phyloP scores from a whole-genome alignment of 1,140 invertebrate species.

The Condylostylus longicornis region DNA sequence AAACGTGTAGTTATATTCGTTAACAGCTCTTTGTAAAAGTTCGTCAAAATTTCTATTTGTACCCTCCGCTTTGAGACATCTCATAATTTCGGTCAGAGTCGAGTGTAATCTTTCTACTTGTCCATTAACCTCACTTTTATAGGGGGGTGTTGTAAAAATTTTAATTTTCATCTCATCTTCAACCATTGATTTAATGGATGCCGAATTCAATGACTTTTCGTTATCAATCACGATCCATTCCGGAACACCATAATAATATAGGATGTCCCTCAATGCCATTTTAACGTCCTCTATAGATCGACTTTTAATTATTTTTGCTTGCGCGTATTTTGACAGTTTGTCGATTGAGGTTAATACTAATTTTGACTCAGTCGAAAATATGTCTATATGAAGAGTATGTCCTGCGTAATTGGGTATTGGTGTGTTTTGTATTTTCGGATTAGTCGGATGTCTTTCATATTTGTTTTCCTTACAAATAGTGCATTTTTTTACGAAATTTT shows the following conservation, averaged over 20 bases:
- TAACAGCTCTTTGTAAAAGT: constrained; percentile 5
- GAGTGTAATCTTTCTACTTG: constrained; percentile 10
- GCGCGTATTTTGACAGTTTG: constrained; percentile 10
- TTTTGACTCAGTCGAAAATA: neutral
- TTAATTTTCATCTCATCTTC: constrained; percentile 7
- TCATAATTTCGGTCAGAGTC: constrained; percentile 8
- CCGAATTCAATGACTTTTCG: constrained; percentile 9
- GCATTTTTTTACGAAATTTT: constrained; percentile 1
- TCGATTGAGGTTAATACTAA: constrained; percentile 7
- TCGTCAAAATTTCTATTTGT: constrained; percentile 1
- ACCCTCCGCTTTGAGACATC: too few species aligned
- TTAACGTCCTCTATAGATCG: constrained; percentile 8
- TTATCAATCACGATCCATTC: constrained; percentile 6
- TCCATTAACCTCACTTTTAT: constrained; percentile 2
- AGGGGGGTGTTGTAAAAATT: constrained; percentile 8
- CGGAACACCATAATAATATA: constrained; percentile 7
- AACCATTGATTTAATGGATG: constrained; percentile 8
- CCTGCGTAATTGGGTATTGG: constrained; percentile 7
- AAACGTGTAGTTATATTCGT: constrained; percentile 5
- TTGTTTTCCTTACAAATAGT: too few species aligned
- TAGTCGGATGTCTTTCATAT: too few species aligned
- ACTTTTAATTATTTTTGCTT: constrained; percentile 7
- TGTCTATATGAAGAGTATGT: constrained; percentile 6
- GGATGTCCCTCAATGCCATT: constrained; percentile 5
- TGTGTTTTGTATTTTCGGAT: constrained; percentile 2